Base-by-base conservation (phyloP, 2,888 invertebrate genomes). In the Corythucha ciliata region DNA sequence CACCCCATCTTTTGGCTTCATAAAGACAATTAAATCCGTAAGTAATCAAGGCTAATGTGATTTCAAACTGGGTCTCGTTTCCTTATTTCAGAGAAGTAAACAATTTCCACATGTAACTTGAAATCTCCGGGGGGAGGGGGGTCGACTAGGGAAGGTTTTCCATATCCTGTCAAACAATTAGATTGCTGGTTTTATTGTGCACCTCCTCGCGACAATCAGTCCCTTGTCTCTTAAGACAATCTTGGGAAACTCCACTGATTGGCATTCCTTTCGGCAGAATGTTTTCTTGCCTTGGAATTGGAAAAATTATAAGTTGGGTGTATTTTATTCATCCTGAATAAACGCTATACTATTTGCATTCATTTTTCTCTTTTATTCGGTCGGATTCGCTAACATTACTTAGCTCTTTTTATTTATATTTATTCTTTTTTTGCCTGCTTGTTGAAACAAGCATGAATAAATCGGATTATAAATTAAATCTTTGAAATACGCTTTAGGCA, bases 81-180 rank as follows among this genome's bases (percentile, higher is more conserved):
- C 49, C 49, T 49, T 42, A 41, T 49, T 49, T 49, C 49, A 22
- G 33, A 49, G 49, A 49, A 49, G 49, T 49, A 41, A 49, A 49
- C 49, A 49, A 49, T 49, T 49, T 49, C 41, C 41, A 41, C 40
- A 41, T 49, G 42, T 42, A 49, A 49, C 41, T 49, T 49, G 49
- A 49, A 49, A 49, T 49, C 49, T 49, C 49, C 49, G 49, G 49
- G 24, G 33, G 42, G 20, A 40, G 48, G 48, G 37, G 37, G 25
- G 48, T 29, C n/a, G 8, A 8, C 29, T n/a, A 29, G n/a, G n/a
- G n/a, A 10, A 40, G 42, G 49, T 42, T 49, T 49, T 49, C 49
- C 49, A 49, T 49, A 49, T 49, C 49, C 49, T 47, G 34, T 36
- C 8, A 18, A 37, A 25, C 25, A 36, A 47, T 34, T 36, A 36